Evolutionary conservation across 2,113 vertebrate species (phyloP).

Genomic region (Sinocyclocheilus maitianheensis): DNA sequence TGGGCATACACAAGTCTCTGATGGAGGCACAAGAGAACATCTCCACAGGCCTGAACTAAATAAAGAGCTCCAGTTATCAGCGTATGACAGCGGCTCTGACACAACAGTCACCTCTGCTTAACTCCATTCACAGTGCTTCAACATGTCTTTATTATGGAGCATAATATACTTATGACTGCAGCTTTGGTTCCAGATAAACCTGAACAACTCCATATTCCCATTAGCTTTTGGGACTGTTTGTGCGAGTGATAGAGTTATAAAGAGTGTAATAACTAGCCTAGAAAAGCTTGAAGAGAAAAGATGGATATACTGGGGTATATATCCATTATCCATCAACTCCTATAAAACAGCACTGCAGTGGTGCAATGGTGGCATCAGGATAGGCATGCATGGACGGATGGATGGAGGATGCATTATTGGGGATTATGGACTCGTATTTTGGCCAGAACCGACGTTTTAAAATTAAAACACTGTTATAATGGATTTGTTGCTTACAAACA

Average conservation of each 20-base stretch:
- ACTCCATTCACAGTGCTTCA: neutral
- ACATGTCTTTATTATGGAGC: conserved; percentile 19
- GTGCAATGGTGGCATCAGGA: neutral
- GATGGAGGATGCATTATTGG: too few relatives aligned
- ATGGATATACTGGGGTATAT: neutral
- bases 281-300: neutral
- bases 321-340: too few relatives aligned
- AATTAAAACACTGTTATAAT: too few relatives aligned
- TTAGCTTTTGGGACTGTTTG: neutral
- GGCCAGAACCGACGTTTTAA: too few relatives aligned
- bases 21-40: neutral
- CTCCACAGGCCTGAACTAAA: conserved; percentile 23
- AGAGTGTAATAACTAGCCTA: neutral
- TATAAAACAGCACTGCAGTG: neutral
- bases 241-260: neutral
- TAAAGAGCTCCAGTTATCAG: conserved; percentile 40
- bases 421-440: too few relatives aligned
- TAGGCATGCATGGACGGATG: too few relatives aligned
- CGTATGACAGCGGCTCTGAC: conserved; percentile 3
- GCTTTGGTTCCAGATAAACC: conserved; percentile 25
- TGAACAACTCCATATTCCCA: conserved; percentile 22
- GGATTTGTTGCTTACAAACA: too few relatives aligned
- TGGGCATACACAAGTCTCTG: neutral
- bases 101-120: conserved; percentile 24
- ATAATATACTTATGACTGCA: conserved; percentile 21